These are phyloP conservation scores for Sylvia atricapilla DNA, from an alignment of 2,113 vertebrate species.

Conservation along the genomic window DNA sequence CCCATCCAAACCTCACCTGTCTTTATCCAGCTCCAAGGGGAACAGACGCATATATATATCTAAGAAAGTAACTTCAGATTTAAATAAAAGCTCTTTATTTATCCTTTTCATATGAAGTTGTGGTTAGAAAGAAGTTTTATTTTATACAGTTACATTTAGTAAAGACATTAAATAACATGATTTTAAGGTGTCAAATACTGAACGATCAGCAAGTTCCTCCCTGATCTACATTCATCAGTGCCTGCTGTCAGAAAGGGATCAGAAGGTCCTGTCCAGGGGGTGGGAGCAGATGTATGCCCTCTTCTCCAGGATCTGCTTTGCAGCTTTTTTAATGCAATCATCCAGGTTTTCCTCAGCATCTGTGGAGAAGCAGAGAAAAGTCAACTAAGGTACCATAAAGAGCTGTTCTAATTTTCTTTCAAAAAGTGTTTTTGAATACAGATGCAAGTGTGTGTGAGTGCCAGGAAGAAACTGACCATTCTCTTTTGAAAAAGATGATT, in stretches of 20 bases:
- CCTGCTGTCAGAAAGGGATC: not conserved
- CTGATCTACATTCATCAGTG: not conserved
- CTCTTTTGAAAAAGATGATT: not conserved
- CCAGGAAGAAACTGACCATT: not conserved
- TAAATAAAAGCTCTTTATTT: not conserved
- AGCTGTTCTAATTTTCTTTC: not conserved
- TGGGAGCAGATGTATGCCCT: conserved; percentile 87
- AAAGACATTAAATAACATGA: not conserved
- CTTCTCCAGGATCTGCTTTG: conserved; percentile 83
- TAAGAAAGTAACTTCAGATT: not conserved
- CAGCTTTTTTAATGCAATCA: conserved; percentile 87
- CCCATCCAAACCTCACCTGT: rapidly evolving
- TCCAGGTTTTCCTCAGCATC: conserved; percentile 90
- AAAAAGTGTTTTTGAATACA: not conserved
- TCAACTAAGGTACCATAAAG: not conserved
- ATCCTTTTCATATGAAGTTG: not conserved
- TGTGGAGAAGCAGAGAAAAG: conserved; percentile 1
- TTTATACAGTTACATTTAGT: not conserved
- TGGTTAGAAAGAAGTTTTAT: not conserved
- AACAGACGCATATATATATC: rapidly evolving
- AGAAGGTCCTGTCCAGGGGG: conserved; percentile 87
- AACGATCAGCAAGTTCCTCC: not conserved
- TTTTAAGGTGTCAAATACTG: not conserved
- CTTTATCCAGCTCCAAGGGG: not conserved
- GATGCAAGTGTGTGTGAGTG: not conserved